Base-by-base conservation (phyloP, 2,888 invertebrate genomes). In the Melolontha melolontha region DNA sequence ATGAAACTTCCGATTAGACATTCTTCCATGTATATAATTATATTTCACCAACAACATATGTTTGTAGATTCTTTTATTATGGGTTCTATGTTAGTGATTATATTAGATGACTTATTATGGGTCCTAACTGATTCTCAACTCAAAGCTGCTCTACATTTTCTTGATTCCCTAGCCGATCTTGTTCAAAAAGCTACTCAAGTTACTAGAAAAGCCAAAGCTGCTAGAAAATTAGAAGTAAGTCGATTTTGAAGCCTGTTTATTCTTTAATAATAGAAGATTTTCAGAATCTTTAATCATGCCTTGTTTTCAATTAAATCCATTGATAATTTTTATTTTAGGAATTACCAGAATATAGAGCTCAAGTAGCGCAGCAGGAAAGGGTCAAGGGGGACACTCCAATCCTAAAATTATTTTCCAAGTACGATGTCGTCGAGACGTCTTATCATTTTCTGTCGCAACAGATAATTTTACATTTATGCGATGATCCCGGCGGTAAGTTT, bases 391-490 rank as follows among this genome's bases (percentile, higher is more conserved):
- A 76, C 22, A 81, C 84, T 44, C 81, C 83, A 47, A 81, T 85
- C 64, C 82, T 84, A 67, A 89, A 90, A 73, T 72, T 93, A 83
- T 97, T 96, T 84, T 89, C 90, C 34, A 89, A 90, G 54, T 96
- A 94, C 81, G 97, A 98, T 86, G 95, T 98, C n/a, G 87, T 93
- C 0, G 98, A 98, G 85, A 98, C 99, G 0, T 98, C 98, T 0
- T 97, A 98, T 86, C 99, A 99, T 83, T 91, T 99, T 80, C 89
- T 94, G 59, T 94, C 94, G 67, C 95, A 96, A 71, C 89, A 95
- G 78, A 94, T 99, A 77, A 97, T 98, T 84, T 86, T 99, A 69
- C 98, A 98, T 84, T 87, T 99, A 40, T 97, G 97, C 80, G 98
- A 99, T 81, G 99, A 99, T 82, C 92, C 93, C 70, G 95, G 94